A percentile compares a stretch with the other conserved stretches of the same genome.
Evolutionary conservation across 2,113 vertebrate genomes (phyloP).

Genomic region (Ifrita kowaldi): DNA sequence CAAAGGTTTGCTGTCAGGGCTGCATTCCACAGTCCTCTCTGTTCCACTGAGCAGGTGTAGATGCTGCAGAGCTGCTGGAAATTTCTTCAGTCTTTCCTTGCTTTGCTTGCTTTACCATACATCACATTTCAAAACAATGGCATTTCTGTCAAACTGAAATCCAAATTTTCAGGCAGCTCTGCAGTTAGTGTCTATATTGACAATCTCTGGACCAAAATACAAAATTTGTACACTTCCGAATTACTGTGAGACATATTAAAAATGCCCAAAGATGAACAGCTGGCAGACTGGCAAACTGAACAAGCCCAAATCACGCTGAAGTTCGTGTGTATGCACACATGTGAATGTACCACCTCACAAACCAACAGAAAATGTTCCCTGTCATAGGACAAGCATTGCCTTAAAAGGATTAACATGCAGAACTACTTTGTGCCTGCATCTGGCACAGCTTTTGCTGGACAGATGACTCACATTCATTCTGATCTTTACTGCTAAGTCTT

Average conservation of each 20-base stretch:
- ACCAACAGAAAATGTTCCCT: neutral
- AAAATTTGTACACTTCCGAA: neutral
- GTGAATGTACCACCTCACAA: neutral
- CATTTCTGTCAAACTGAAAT: neutral
- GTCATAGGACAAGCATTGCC: neutral
- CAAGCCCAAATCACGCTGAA: neutral
- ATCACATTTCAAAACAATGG: neutral
- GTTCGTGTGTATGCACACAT: neutral
- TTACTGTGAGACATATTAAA: neutral
- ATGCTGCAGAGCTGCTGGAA: neutral
- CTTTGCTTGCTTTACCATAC: neutral
- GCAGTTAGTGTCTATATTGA: neutral
- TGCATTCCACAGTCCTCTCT: neutral
- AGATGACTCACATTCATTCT: slow-evolving; percentile 33
- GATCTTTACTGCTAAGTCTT: neutral
- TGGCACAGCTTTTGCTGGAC: slow-evolving; percentile 34
- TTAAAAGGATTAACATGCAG: neutral
- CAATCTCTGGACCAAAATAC: neutral
- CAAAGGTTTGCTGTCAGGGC: neutral
- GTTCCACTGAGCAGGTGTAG: neutral
- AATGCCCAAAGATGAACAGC: neutral
- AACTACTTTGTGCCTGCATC: neutral
- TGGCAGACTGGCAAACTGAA: neutral
- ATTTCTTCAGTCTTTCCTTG: neutral
- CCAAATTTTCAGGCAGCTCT: neutral